Evolutionary conservation across 1,140 invertebrate species (phyloP).

Genomic region (Camponotus vicinus): DNA sequence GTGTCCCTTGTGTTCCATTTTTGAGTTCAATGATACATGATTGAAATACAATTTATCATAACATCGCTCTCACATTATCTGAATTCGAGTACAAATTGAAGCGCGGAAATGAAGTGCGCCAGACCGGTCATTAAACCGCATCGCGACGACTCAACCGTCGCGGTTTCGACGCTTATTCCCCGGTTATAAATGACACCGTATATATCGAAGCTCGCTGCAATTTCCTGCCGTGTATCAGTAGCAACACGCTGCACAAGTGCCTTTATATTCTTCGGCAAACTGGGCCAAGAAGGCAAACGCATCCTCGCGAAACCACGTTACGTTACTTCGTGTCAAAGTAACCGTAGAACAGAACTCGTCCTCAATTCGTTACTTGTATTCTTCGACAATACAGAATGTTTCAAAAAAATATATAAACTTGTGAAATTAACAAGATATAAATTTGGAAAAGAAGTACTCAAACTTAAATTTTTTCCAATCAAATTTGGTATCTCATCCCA

Average conservation of each 20-base stretch:
- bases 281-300: constrained; percentile 40
- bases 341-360: constrained; percentile 43
- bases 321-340: constrained; percentile 39
- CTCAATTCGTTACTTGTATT: constrained; percentile 37
- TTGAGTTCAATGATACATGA: neutral
- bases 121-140: constrained; percentile 39
- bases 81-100: constrained; percentile 26
- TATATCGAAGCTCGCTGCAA: constrained; percentile 69
- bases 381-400: constrained; percentile 23
- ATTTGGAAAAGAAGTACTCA: neutral
- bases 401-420: neutral
- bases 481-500: neutral
- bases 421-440: neutral
- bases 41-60: constrained; percentile 23
- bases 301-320: constrained; percentile 56
- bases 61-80: constrained; percentile 1
- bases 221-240: constrained; percentile 65
- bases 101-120: constrained; percentile 43
- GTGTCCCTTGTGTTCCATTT: neutral
- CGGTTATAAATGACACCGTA: constrained; percentile 44
- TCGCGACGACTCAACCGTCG: constrained; percentile 39
- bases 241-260: constrained; percentile 14
- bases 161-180: constrained; percentile 34
- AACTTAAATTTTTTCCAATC: neutral
- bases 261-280: constrained; percentile 64